Evolutionary conservation across 2,888 invertebrate species (phyloP).

Genomic region (Belgica antarctica): DNA sequence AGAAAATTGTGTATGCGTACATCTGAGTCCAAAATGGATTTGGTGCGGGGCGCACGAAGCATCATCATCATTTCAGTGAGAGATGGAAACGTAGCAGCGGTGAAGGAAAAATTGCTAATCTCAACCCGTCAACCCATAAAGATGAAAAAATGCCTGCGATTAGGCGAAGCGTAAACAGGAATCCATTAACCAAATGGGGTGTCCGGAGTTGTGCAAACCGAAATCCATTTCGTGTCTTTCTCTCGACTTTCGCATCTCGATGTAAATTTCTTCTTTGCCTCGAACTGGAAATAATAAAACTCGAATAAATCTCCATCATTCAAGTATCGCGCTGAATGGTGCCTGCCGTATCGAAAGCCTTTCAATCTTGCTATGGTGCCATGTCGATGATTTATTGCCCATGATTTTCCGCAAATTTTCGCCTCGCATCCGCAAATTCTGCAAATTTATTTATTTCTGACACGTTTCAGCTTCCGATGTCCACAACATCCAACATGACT

Average conservation of each 20-base stretch:
- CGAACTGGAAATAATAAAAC: background rate
- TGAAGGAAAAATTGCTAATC: background rate
- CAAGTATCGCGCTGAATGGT: background rate
- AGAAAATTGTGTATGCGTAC: background rate
- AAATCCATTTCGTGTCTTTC: background rate
- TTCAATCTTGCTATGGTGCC: background rate
- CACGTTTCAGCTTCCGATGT: background rate
- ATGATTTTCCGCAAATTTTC: slow-evolving; percentile 15
- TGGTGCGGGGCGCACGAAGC: background rate
- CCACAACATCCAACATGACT: background rate
- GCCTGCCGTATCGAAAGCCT: background rate
- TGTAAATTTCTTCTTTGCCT: background rate
- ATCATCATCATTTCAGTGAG: background rate
- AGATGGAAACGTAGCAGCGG: background rate
- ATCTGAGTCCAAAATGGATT: background rate
- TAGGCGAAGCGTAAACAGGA: slow-evolving; percentile 14
- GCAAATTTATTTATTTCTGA: slow-evolving; percentile 6
- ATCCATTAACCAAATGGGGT: slow-evolving; percentile 19
- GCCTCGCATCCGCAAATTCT: background rate
- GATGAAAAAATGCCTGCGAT: slow-evolving; percentile 21
- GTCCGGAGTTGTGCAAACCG: background rate
- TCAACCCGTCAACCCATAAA: background rate
- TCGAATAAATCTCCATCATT: slow-evolving; percentile 7
- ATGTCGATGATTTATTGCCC: background rate
- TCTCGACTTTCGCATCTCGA: background rate